phyloP scores from a whole-genome alignment of 2,113 vertebrate genomes.

The Spizaetus ornatus region DNA sequence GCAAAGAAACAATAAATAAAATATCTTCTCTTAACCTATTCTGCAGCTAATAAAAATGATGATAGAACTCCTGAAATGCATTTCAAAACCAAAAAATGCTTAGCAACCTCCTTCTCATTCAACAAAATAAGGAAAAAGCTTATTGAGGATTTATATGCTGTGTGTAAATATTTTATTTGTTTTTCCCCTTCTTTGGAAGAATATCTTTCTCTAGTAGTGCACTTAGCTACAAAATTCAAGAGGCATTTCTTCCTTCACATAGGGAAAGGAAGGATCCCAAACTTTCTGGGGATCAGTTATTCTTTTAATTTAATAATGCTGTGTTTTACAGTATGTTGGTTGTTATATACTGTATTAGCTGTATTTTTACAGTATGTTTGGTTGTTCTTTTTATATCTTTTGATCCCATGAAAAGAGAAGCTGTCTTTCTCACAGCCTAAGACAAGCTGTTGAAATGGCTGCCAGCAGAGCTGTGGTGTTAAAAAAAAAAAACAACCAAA shows the following conservation, averaged over 20 bases:
- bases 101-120: background rate
- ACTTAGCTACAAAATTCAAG: background rate
- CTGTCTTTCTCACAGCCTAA: background rate
- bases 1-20: background rate
- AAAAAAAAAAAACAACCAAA: background rate
- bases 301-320: background rate
- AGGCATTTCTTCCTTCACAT: background rate
- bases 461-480: background rate
- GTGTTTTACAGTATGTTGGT: background rate
- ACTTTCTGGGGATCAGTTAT: background rate
- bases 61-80: background rate
- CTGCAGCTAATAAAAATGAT: background rate
- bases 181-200: background rate
- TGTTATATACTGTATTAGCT: background rate
- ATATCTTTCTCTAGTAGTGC: background rate
- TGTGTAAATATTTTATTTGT: background rate
- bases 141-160: background rate
- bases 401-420: background rate
- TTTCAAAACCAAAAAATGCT: background rate
- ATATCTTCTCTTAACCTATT: background rate
- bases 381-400: background rate
- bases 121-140: background rate
- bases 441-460: conserved; percentile 55
- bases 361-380: background rate
- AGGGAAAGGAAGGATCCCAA: background rate